These are phyloP conservation scores for Trachelus tabidus DNA, from an alignment of 2,888 invertebrate genomes.

Conservation along the genomic window DNA sequence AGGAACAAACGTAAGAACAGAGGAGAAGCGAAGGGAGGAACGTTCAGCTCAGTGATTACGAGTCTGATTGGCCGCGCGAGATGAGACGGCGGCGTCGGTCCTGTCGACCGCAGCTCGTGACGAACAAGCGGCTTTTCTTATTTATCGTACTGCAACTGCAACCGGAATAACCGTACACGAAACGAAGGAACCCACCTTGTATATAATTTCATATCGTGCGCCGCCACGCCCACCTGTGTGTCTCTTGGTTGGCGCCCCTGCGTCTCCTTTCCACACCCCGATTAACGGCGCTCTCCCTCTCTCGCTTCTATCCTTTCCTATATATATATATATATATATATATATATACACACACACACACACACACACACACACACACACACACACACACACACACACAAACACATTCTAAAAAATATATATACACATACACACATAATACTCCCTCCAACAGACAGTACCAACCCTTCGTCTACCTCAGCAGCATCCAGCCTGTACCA, in stretches of 20 bases:
- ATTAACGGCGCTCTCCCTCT: not conserved
- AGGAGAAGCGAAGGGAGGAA: conserved; percentile 26
- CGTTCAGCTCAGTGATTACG: conserved; percentile 64
- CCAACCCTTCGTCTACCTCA: not conserved
- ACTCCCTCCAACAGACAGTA: not conserved
- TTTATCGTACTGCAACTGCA: conserved; percentile 36
- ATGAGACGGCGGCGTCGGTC: conserved; percentile 65
- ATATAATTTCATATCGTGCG: conserved; percentile 34
- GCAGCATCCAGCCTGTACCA: not conserved
- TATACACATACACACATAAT: not conserved
- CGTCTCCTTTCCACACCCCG: conserved; percentile 32
- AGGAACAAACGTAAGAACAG: not conserved
- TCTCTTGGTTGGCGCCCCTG: conserved; percentile 47
- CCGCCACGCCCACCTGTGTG: conserved; percentile 61
- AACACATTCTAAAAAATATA: not conserved
- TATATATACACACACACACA: too few relatives aligned
- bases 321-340: not conserved
- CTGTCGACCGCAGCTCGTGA: conserved; percentile 61
- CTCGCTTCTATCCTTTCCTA: not conserved
- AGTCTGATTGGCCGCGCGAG: conserved; percentile 66
- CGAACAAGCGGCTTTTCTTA: conserved; percentile 54
- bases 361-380: too few relatives aligned
- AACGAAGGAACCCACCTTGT: conserved; percentile 32
- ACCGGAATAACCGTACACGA: conserved; percentile 31
- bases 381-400: not conserved